Conservation (phyloP, 2,888 invertebrate genomes). For the Andrena bicolor region DNA sequence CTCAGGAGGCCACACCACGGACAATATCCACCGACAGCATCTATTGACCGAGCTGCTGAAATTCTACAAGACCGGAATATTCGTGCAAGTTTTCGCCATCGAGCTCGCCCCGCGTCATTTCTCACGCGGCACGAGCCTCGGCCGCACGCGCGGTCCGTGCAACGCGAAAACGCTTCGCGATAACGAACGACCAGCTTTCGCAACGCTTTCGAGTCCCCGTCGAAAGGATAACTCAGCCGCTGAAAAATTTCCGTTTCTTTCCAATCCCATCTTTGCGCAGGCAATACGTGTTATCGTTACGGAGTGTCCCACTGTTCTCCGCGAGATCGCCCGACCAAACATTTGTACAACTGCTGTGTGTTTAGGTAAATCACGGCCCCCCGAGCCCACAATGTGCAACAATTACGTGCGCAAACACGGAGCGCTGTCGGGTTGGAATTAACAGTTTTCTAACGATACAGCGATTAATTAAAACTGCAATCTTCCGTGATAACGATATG, state of each 20-base stretch:
- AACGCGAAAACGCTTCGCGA: background rate
- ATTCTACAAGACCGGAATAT: conserved; percentile 63
- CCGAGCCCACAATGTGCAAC: conserved; percentile 6
- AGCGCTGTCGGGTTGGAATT: background rate
- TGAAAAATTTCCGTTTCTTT: background rate
- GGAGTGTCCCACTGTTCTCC: background rate
- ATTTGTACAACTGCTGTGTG: conserved; percentile 27
- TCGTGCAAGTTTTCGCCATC: conserved; percentile 57
- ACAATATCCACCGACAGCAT: conserved; percentile 50
- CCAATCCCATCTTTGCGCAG: background rate
- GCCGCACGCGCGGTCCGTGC: background rate
- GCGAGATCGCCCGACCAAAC: conserved; percentile 9
- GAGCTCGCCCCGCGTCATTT: conserved; percentile 25
- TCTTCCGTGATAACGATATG: background rate
- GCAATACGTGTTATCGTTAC: background rate
- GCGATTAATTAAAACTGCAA: background rate
- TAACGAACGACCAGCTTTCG: background rate
- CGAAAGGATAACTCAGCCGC: background rate
- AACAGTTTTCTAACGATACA: conserved; percentile 9
- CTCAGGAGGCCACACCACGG: conserved; percentile 50
- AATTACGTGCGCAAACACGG: conserved; percentile 20
- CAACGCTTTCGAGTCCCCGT: background rate
- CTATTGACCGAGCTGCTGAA: conserved; percentile 53
- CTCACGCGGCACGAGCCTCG: conserved; percentile 22
- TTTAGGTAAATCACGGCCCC: conserved; percentile 22